Evolutionary conservation across 37 sponge, comb jelly and placozoan genomes (phyloP).

Genomic region (Crambe crambe): DNA sequence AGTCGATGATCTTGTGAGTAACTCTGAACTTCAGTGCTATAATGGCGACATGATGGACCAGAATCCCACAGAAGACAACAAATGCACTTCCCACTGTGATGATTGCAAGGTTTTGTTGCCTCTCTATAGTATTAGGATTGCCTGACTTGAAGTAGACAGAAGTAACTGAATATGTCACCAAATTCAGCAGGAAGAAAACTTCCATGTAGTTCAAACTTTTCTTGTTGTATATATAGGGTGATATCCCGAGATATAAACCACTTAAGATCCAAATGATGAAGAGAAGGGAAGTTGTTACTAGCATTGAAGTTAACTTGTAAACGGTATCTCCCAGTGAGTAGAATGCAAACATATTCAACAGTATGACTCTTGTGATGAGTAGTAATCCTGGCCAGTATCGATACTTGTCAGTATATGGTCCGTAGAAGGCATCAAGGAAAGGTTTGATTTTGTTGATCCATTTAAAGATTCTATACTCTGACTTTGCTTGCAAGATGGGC

Average conservation of each 20-base stretch:
- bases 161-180: not conserved
- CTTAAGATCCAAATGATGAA: not conserved
- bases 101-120: not conserved
- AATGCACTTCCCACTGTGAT: not conserved
- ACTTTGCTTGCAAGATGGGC: not conserved
- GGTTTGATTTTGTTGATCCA: constrained; percentile 29
- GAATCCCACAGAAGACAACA: not conserved
- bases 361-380: not conserved
- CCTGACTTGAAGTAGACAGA: not conserved
- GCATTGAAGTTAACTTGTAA: not conserved
- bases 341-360: not conserved
- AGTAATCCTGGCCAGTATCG: constrained; percentile 30
- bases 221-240: not conserved
- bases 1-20: too few relatives aligned
- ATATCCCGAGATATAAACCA: not conserved
- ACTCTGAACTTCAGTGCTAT: too few relatives aligned
- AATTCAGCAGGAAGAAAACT: not conserved
- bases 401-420: not conserved
- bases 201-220: not conserved
- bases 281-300: not conserved
- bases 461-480: not conserved
- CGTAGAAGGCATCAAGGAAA: constrained; percentile 23
- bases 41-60: not conserved
- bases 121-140: not conserved
- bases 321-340: not conserved